Conservation (phyloP, 2,888 invertebrate species). For the Lasioglossum calceatum region DNA sequence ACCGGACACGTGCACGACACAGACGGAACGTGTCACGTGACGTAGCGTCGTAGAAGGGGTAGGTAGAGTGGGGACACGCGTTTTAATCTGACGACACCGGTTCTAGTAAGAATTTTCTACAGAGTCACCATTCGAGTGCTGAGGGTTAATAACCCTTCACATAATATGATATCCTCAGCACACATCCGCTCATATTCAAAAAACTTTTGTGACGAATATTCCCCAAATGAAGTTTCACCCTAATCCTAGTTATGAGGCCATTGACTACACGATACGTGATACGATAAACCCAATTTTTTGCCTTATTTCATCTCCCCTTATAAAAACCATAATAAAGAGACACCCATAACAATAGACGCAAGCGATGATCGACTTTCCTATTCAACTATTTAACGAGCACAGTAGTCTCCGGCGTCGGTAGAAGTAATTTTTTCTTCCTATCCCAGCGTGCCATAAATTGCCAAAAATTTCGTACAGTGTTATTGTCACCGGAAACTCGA, state of each 20-base stretch:
- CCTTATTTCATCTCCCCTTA: background rate
- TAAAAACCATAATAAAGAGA: background rate
- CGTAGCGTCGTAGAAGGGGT: too few relatives aligned
- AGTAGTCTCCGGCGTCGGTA: background rate
- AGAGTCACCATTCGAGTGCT: too few relatives aligned
- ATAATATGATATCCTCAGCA: too few relatives aligned
- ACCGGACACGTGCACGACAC: too few relatives aligned
- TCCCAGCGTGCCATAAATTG: constrained; percentile 27
- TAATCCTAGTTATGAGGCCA: background rate
- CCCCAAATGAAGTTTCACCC: background rate
- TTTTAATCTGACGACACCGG: too few relatives aligned
- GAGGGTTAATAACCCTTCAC: too few relatives aligned
- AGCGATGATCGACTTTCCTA: background rate
- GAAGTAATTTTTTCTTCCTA: constrained; percentile 9
- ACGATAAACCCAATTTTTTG: background rate
- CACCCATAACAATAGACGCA: background rate
- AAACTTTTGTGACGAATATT: background rate
- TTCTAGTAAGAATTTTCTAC: too few relatives aligned
- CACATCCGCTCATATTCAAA: too few relatives aligned
- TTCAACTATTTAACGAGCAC: background rate
- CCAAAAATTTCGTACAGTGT: constrained; percentile 39
- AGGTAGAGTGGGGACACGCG: too few relatives aligned
- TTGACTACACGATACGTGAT: background rate
- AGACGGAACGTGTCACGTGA: too few relatives aligned
- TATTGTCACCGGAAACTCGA: constrained; percentile 43